These are phyloP conservation scores for Corapipo altera DNA, from an alignment of 2,113 vertebrate species.

Conservation along the genomic window DNA sequence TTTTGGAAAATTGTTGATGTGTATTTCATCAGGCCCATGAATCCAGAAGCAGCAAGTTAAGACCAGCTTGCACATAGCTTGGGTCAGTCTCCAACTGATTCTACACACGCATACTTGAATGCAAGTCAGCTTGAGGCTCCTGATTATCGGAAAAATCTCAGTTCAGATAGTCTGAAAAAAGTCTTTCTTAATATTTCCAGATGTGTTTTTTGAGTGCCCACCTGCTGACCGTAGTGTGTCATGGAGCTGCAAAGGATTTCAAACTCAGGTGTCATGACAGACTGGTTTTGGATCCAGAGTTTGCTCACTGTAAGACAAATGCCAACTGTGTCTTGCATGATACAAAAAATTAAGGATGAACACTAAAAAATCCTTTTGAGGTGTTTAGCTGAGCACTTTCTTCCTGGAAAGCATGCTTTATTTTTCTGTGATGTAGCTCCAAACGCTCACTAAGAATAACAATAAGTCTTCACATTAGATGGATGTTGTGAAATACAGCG, in stretches of 20 bases:
- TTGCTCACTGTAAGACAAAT: not conserved
- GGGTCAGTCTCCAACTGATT: not conserved
- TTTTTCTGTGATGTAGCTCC: not conserved
- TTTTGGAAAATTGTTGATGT: not conserved
- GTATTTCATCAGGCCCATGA: not conserved
- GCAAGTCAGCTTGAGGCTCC: not conserved
- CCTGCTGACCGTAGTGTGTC: too few relatives aligned
- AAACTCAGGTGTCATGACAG: not conserved
- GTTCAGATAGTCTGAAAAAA: not conserved
- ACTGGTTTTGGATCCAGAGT: not conserved
- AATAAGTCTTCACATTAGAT: not conserved
- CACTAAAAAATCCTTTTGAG: not conserved
- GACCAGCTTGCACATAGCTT: not conserved
- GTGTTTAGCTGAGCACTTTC: not conserved
- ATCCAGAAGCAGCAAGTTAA: not conserved
- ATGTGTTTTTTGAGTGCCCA: not conserved
- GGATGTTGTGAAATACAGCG: not conserved
- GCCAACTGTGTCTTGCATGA: not conserved
- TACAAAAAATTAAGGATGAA: not conserved
- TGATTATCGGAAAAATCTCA: not conserved
- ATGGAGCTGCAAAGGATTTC: not conserved
- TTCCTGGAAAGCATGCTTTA: not conserved
- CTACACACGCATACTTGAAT: not conserved
- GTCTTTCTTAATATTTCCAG: not conserved
- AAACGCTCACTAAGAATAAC: not conserved